These are phyloP conservation scores for Manduca sexta DNA, from an alignment of 1,140 invertebrate species.

Conservation along the genomic window DNA sequence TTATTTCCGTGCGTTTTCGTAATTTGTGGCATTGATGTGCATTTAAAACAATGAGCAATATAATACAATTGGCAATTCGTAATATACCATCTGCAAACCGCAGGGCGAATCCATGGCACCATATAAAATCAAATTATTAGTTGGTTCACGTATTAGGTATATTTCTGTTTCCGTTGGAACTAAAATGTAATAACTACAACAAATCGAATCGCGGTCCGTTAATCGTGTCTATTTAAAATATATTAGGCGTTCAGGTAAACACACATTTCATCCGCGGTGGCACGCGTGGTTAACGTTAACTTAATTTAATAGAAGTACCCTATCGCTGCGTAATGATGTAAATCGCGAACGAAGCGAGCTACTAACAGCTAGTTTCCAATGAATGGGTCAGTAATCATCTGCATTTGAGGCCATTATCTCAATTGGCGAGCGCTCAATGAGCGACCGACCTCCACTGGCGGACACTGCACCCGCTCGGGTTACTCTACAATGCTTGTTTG, in stretches of 20 bases:
- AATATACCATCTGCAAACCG: slow-evolving; percentile 12
- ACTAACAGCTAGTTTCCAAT: slow-evolving; percentile 57
- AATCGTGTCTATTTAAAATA: slow-evolving; percentile 23
- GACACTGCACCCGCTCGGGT: slow-evolving; percentile 56
- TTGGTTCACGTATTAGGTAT: slow-evolving; percentile 17
- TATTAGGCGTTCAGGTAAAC: slow-evolving; percentile 23
- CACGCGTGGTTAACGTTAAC: slow-evolving; percentile 37
- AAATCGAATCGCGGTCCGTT: slow-evolving; percentile 20
- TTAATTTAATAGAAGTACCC: slow-evolving; percentile 32
- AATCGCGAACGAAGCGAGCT: slow-evolving; percentile 34
- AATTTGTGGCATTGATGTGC: too few species aligned
- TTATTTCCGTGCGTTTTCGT: too few species aligned
- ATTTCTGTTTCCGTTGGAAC: slow-evolving; percentile 26
- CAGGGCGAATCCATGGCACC: slow-evolving; percentile 14
- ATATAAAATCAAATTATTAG: slow-evolving; percentile 17
- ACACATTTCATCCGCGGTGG: slow-evolving; percentile 26
- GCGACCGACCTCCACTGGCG: slow-evolving; percentile 42
- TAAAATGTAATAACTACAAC: slow-evolving; percentile 14
- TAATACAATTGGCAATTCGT: slow-evolving; percentile 13
- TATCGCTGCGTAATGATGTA: slow-evolving; percentile 37
- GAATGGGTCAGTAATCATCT: slow-evolving; percentile 67
- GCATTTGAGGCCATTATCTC: slow-evolving; percentile 67
- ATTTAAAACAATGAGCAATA: too few species aligned
- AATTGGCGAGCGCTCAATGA: slow-evolving; percentile 64
- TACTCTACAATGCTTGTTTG: slow-evolving; percentile 39